Percentiles rank a stretch among this genome's conserved stretches.
These are phyloP conservation scores for Tolypeutes matacus DNA, from an alignment of 2,797 vertebrate genomes.

Conservation along the genomic window DNA sequence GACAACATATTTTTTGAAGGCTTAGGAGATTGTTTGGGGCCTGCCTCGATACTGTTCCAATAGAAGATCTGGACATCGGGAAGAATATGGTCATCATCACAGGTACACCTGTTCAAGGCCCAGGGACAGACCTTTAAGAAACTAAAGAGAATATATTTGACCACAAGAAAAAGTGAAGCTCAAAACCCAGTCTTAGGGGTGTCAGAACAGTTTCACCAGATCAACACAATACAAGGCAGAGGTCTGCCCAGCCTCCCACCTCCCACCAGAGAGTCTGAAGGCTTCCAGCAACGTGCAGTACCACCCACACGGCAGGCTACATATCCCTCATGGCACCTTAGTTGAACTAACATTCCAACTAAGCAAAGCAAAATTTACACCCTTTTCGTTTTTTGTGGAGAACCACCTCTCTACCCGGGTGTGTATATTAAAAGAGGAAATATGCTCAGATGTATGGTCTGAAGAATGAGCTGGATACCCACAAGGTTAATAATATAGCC, in stretches of 20 bases:
- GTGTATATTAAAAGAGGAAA: conserved; percentile 41
- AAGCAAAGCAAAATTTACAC: neutral
- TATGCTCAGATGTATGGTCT: conserved; percentile 17
- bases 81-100: conserved; percentile 94
- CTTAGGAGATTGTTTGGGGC: neutral
- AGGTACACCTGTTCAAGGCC: conserved; percentile 90
- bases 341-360: conserved; percentile 87
- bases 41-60: conserved; percentile 90
- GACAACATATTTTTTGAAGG: neutral
- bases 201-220: neutral
- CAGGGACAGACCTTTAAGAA: conserved; percentile 94
- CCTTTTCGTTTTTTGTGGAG: neutral
- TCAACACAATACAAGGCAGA: neutral
- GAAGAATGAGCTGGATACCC: neutral
- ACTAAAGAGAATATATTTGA: conserved; percentile 89
- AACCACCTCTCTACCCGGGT: neutral
- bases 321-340: conserved; percentile 81
- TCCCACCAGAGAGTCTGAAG: neutral
- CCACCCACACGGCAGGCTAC: conserved; percentile 9
- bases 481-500: conserved; percentile 57
- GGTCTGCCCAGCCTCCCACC: neutral
- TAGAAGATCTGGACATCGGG: conserved; percentile 89
- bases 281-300: conserved; percentile 30
- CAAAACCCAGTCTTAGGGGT: neutral
- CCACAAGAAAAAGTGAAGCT: conserved; percentile 52